A percentile compares a stretch with the other conserved stretches of the same genome.
These are phyloP conservation scores for Corythoichthys haematopterus DNA, from an alignment of 2,113 vertebrate genomes.

Conservation along the genomic window DNA sequence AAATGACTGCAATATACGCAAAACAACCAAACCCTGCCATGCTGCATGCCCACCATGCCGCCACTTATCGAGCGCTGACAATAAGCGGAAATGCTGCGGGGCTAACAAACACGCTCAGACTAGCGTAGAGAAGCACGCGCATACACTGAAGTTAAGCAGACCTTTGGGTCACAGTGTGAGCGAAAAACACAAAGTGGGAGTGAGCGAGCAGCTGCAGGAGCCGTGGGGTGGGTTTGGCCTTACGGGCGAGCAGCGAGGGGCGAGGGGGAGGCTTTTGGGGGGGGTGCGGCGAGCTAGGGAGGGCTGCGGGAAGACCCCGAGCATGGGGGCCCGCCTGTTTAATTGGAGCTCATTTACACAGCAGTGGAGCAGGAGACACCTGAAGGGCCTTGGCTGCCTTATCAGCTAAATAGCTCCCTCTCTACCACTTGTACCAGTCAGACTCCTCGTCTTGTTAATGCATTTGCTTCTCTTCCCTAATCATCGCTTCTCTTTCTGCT, in stretches of 20 bases:
- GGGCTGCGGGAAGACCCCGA: constrained; percentile 59
- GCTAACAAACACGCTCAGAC: constrained; percentile 46
- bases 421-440: constrained; percentile 40
- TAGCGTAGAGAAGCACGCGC: constrained; percentile 23
- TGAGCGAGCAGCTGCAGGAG: constrained; percentile 67
- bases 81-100: constrained; percentile 62
- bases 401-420: constrained; percentile 62
- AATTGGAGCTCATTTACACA: constrained; percentile 77
- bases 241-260: constrained; percentile 65
- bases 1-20: constrained; percentile 64
- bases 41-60: constrained; percentile 51
- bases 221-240: constrained; percentile 64
- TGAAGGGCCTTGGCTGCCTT: constrained; percentile 69
- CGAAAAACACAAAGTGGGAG: constrained; percentile 58
- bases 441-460: constrained; percentile 37
- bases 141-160: constrained; percentile 53
- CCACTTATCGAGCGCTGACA: constrained; percentile 64
- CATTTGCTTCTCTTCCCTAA: constrained; percentile 14
- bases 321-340: constrained; percentile 65
- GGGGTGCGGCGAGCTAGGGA: constrained; percentile 43
- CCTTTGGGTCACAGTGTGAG: constrained; percentile 69
- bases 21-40: constrained; percentile 52
- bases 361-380: constrained; percentile 70
- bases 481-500: neutral
- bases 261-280: constrained; percentile 39